These are phyloP conservation scores for Geophilus truncorum DNA, from an alignment of 2,888 invertebrate species.

Conservation along the genomic window DNA sequence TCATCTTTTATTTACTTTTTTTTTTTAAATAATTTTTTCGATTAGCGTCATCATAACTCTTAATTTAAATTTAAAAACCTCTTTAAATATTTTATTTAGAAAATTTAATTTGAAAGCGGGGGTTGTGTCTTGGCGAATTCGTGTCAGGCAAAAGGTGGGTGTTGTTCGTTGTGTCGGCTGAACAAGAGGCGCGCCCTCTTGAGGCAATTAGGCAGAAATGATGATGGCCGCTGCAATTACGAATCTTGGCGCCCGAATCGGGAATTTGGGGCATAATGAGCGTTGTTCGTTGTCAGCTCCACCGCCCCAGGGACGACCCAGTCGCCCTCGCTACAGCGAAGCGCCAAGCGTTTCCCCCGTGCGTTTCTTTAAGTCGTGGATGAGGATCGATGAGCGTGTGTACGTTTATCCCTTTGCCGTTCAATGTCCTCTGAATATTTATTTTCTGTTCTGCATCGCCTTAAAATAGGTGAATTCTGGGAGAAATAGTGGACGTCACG, in stretches of 20 bases:
- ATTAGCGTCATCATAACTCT: too few species aligned
- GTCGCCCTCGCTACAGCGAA: background rate
- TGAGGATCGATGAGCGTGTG: background rate
- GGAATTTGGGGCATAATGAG: background rate
- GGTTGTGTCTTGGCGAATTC: background rate
- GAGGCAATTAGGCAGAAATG: conserved; percentile 31
- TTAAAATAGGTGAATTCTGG: background rate
- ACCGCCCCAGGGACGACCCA: background rate
- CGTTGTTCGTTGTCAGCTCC: background rate
- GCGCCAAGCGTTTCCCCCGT: background rate
- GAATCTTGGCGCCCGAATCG: conserved; percentile 23
- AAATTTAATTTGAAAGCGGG: background rate
- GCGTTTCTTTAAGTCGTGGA: background rate
- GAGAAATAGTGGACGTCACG: background rate
- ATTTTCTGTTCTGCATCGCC: background rate
- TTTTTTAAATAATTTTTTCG: too few species aligned
- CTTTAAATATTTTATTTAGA: background rate
- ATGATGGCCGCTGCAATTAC: conserved; percentile 22
- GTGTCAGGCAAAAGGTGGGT: background rate
- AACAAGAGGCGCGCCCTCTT: conserved; percentile 1
- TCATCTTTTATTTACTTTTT: background rate
- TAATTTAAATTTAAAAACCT: background rate
- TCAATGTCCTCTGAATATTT: background rate
- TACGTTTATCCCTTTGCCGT: background rate
- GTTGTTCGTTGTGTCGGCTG: background rate